These are phyloP conservation scores for Poeciliopsis prolifica DNA, from an alignment of 2,113 vertebrate genomes.

Conservation along the genomic window DNA sequence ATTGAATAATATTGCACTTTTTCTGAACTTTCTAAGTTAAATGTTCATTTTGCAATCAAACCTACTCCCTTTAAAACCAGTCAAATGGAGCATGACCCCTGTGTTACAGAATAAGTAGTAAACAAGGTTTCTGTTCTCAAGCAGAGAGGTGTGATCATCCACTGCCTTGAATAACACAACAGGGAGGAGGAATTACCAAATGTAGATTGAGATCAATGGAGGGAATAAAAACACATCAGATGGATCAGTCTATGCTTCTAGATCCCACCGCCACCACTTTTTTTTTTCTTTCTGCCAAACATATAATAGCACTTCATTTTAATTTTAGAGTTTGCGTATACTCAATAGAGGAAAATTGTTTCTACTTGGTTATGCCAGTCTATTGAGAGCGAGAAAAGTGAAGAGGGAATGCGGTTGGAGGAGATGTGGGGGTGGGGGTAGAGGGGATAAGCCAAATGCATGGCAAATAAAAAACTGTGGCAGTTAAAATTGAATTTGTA, in stretches of 20 bases:
- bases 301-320: conserved; percentile 82
- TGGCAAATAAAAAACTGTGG: conserved; percentile 81
- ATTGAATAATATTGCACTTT: too few relatives aligned
- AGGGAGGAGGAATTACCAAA: conserved; percentile 1
- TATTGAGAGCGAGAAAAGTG: conserved; percentile 65
- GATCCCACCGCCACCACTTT: conserved; percentile 20
- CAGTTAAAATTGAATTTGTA: conserved; percentile 85
- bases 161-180: conserved; percentile 1
- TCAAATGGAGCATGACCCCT: not conserved
- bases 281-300: conserved; percentile 30
- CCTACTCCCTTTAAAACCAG: not conserved
- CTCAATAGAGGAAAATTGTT: conserved; percentile 80
- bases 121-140: conserved; percentile 6
- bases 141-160: conserved; percentile 30
- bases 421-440: not conserved
- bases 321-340: conserved; percentile 82
- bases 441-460: conserved; percentile 15
- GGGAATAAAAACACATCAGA: conserved; percentile 42
- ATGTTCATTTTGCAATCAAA: too few relatives aligned
- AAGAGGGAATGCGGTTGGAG: conserved; percentile 40
- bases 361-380: conserved; percentile 80
- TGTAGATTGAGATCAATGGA: conserved; percentile 43
- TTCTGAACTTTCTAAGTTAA: not conserved
- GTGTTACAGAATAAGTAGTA: not conserved
- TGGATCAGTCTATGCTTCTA: conserved; percentile 38